Evolutionary conservation across 2,113 vertebrate species (phyloP), one percentile per base, ranked within the genome.

Genomic region (Elaphurus davidianus): DNA sequence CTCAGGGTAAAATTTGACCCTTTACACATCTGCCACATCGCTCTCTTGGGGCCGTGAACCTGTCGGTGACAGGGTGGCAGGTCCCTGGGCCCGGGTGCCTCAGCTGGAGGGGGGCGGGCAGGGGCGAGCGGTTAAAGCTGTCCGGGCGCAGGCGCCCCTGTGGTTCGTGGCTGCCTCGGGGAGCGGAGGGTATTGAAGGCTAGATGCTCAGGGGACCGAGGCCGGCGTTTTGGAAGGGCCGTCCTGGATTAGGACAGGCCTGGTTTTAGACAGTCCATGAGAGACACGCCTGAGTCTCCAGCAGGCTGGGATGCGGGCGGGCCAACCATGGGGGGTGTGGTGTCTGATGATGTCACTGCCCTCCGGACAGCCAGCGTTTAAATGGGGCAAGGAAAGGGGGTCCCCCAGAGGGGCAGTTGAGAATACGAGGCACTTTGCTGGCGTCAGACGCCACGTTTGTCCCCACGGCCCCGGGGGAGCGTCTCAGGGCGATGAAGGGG

Each of bases 391-490:
- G 54, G 82, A 57, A 28, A 50, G 57, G 57, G 59, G 45, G 23
- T 2, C 30, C 17, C 23, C 11, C 30, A 23, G 17, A 84, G 90
- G 28, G 60, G 67, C 33, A 6, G 45, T 12, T 11, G 36, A 52
- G n/a, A 43, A 16, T 11, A 33, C 2, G 7, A 28, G n/a, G 71
- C 11, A 7, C 45, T 54, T 45, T 86, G 45, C 15, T 62, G 25
- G 16, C 47, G 10, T 94, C 36, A 28, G 30, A 50, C 21, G 12
- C 23, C 4, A 0, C 13, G 4, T 9, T 62, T n/a, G 43, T 82
- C 71, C 55, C 4, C 27, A 71, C 1, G 28, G 21, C 25, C 19
- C 54, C 14, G 0, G 3, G 62, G 74, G 33, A 8, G 43, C 2
- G 16, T 55, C 55, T 84, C 30, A 57, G 62, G 27, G 40, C 15